Percentiles rank a stretch among this genome's conserved stretches.
phyloP scores from a whole-genome alignment of 2,797 vertebrate species.

The Gymnothorax javanicus region DNA sequence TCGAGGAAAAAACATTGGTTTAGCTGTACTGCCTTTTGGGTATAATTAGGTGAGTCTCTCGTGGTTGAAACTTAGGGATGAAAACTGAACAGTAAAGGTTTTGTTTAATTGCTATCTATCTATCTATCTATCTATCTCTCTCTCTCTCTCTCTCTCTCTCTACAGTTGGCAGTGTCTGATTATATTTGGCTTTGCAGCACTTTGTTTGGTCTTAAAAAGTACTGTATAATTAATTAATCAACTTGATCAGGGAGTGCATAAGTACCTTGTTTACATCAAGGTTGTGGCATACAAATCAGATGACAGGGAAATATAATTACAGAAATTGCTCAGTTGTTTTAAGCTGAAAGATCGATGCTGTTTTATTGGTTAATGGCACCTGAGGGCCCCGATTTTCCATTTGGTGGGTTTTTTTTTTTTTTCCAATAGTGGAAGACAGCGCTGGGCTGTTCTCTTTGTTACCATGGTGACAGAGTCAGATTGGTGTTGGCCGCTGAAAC shows the following conservation, averaged over 20 bases:
- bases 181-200: neutral
- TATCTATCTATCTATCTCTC: conserved; percentile 32
- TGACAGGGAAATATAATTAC: neutral
- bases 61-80: too few relatives aligned
- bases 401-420: neutral
- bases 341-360: neutral
- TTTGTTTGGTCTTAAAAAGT: neutral
- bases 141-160: conserved; percentile 30
- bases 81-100: too few relatives aligned
- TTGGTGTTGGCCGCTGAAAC: neutral
- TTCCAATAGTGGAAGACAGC: neutral
- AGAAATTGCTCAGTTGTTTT: neutral
- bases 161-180: neutral
- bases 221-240: neutral
- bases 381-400: neutral
- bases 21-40: too few relatives aligned
- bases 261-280: neutral
- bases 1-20: too few relatives aligned
- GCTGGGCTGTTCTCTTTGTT: neutral
- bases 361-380: neutral
- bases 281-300: neutral
- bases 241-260: neutral
- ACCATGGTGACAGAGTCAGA: conserved; percentile 23
- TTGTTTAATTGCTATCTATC: neutral
- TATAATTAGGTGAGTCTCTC: too few relatives aligned